phyloP scores from a whole-genome alignment of 1,140 invertebrate genomes.

The Pseudomyrmex flavicornis region DNA sequence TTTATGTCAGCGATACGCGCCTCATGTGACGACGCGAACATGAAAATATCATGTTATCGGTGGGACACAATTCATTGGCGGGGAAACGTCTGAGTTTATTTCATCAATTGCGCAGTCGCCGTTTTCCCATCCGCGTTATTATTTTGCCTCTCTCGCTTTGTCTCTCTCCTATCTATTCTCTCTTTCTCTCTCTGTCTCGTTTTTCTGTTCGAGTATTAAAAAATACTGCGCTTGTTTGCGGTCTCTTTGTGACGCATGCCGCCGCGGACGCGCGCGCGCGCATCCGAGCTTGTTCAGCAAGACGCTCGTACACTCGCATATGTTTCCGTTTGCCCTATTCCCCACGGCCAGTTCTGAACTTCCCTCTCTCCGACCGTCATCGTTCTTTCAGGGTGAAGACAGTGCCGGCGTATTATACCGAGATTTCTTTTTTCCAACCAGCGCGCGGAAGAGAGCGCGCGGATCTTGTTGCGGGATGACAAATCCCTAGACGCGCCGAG shows the following conservation, averaged over 20 bases:
- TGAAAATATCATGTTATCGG: conserved; percentile 5
- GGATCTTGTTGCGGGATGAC: conserved; percentile 39
- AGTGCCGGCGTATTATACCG: conserved; percentile 48
- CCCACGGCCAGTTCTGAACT: conserved; percentile 15
- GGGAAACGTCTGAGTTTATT: neutral
- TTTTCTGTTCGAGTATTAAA: conserved; percentile 64
- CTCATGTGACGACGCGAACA: neutral
- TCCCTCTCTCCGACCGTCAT: neutral
- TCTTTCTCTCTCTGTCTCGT: neutral
- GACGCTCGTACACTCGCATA: conserved; percentile 71
- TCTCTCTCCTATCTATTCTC: no score
- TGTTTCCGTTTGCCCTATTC: conserved; percentile 69
- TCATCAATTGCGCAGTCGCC: neutral
- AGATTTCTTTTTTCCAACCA: conserved; percentile 57
- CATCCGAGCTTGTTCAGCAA: conserved; percentile 74
- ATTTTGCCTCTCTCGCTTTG: neutral
- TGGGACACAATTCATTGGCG: neutral
- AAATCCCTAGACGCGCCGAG: conserved; percentile 36
- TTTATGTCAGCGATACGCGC: neutral
- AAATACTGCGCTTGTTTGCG: conserved; percentile 70
- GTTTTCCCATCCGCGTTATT: neutral
- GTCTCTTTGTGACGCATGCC: conserved; percentile 76
- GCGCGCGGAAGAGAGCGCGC: conserved; percentile 46
- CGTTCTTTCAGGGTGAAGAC: conserved; percentile 19
- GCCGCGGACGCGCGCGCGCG: conserved; percentile 56